Base-by-base conservation (phyloP, 2,797 vertebrate species). In the Micropoecilia bifurca region DNA sequence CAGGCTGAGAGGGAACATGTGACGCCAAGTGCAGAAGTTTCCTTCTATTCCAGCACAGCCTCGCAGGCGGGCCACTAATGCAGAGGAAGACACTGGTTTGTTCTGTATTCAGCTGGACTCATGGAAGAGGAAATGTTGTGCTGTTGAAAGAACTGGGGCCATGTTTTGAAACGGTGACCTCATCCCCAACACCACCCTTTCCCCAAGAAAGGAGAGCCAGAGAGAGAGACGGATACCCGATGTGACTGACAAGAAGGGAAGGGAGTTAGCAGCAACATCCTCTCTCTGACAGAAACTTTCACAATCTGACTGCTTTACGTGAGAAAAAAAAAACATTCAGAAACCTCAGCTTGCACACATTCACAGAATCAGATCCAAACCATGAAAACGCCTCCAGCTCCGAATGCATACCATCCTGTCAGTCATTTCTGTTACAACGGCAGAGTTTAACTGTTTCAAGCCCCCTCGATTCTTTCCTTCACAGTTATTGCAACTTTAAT, bases 131-230 rank as follows among this genome's bases (percentile, higher is more conserved):
- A 95, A 94, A 93, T 80, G 71, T 83, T 85, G 79, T 75, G 84
- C 84, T 86, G 83, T 80, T 85, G 81, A 1, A 79, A 77, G 77
- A 85, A 84, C 86, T 14, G 30, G 90, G 85, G 78, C 86, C 90
- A 87, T 92, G 91, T 94, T 95, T 89, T 92, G 30, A 86, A 92
- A 87, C 80, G 43, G 83, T 95, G 91, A 95, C 91, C 88, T 95
- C 94, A 93, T 91, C 83, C 77, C 57, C 83, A 83, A 79, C 76
- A 39, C 90, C 93, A 85, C 87, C 91, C 85, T 87, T 83, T 94
- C 91, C 83, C 83, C 68, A 14, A 68, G 79, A 86, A 91, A 84
- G 84, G 80, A 89, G 87, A 85, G 77, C 74, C 91, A 80, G 25
- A 82, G 63, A 46, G 59, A 50, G 66, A 74, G 57, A 71, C 25